Conservation (phyloP, 2,888 invertebrate genomes). For the Drosophila falleni region DNA sequence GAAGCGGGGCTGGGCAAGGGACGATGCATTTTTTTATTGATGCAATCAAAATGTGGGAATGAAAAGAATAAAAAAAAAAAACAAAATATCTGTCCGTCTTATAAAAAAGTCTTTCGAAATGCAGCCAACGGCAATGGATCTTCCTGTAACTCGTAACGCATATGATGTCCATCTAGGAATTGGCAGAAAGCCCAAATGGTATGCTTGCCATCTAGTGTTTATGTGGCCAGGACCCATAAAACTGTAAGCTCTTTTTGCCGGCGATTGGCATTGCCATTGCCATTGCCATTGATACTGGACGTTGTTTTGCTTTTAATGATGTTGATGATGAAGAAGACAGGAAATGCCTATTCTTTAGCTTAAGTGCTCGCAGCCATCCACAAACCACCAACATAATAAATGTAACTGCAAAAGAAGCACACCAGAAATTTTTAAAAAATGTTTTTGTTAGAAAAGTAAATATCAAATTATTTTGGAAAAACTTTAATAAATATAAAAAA, state of each 20-base stretch:
- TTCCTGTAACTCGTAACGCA: constrained; percentile 54
- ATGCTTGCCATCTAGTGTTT: constrained; percentile 40
- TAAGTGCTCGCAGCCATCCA: constrained; percentile 44
- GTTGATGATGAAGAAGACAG: constrained; percentile 61
- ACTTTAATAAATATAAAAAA: too few species aligned
- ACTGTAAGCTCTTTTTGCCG: constrained; percentile 46
- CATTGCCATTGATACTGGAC: background rate
- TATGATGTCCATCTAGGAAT: constrained; percentile 59
- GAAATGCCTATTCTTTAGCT: constrained; percentile 64
- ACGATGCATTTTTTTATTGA: constrained; percentile 69
- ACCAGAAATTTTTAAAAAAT: background rate
- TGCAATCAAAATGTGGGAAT: constrained; percentile 72
- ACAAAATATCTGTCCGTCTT: constrained; percentile 22
- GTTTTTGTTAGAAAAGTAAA: background rate
- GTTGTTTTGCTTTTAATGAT: constrained; percentile 51
- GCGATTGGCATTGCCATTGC: constrained; percentile 14
- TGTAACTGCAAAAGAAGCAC: background rate
- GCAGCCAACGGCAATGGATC: constrained; percentile 71
- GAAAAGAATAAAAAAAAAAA: constrained; percentile 37
- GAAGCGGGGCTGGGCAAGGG: background rate
- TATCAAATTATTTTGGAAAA: too few species aligned
- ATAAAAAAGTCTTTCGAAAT: constrained; percentile 49
- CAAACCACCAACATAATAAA: background rate
- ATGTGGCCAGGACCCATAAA: constrained; percentile 69
- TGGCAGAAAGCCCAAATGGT: constrained; percentile 61